Evolutionary conservation across 2,888 invertebrate genomes (phyloP).

Genomic region (Phyto melanocephala): DNA sequence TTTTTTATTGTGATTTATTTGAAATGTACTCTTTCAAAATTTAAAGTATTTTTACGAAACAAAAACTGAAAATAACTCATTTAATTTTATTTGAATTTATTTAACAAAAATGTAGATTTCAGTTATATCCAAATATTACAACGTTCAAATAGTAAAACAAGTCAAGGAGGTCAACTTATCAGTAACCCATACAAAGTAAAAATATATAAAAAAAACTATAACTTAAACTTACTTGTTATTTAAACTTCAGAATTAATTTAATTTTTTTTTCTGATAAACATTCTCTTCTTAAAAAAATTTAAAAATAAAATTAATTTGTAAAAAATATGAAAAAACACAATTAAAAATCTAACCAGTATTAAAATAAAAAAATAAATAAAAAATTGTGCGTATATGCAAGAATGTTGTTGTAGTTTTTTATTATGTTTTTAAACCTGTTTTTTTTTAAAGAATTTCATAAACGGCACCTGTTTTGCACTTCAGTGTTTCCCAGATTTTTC

Average conservation of each 20-base stretch:
- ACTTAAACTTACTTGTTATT: conserved; percentile 48
- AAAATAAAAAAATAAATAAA: conserved; percentile 12
- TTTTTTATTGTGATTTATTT: neutral
- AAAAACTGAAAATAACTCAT: neutral
- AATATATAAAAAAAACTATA: neutral
- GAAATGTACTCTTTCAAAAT: no score
- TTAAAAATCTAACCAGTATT: conserved; percentile 12
- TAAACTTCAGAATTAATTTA: conserved; percentile 12
- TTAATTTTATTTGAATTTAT: neutral
- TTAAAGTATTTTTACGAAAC: neutral
- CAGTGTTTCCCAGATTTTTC: no score
- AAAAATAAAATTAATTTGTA: neutral
- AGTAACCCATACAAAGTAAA: conserved; percentile 37
- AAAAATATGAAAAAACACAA: neutral
- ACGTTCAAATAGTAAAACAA: conserved; percentile 39
- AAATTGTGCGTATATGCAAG: conserved; percentile 43
- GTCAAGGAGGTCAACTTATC: conserved; percentile 65
- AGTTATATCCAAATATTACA: conserved; percentile 14
- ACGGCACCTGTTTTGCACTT: no score
- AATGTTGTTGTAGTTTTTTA: conserved; percentile 36
- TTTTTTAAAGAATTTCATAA: conserved; percentile 1
- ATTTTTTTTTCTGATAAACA: neutral
- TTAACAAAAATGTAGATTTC: neutral
- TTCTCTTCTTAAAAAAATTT: conserved; percentile 5
- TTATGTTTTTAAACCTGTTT: conserved; percentile 22